Evolutionary conservation across 2,888 invertebrate species (phyloP).

Genomic region (Theretra japonica): DNA sequence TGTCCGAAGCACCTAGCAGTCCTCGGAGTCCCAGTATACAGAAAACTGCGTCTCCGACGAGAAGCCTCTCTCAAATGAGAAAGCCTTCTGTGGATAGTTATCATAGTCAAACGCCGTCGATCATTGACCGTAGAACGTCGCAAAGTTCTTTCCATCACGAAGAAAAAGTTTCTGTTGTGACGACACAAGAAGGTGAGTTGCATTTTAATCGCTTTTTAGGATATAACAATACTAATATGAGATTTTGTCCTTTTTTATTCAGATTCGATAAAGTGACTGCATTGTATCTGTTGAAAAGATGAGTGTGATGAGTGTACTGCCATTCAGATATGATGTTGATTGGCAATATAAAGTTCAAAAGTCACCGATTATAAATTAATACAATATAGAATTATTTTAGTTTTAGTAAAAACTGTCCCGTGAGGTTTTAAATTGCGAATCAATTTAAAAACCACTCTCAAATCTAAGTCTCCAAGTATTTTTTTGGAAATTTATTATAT

Average conservation of each 20-base stretch:
- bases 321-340: too few species aligned
- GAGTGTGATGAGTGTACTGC: too few species aligned
- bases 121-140: conserved; percentile 77
- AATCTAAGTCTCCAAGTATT: background rate
- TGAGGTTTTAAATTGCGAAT: too few species aligned
- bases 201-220: background rate
- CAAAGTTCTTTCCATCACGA: conserved; percentile 83
- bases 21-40: conserved; percentile 60
- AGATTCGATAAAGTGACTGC: too few species aligned
- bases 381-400: too few species aligned
- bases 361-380: too few species aligned
- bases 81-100: conserved; percentile 80
- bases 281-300: too few species aligned
- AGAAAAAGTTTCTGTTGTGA: conserved; percentile 79
- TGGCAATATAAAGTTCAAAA: too few species aligned
- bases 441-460: too few species aligned
- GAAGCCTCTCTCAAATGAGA: conserved; percentile 64
- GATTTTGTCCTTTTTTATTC: too few species aligned
- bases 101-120: conserved; percentile 75
- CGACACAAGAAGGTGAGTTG: conserved; percentile 72
- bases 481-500: background rate
- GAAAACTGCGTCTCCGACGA: conserved; percentile 76
- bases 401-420: too few species aligned
- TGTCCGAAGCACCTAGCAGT: conserved; percentile 59
- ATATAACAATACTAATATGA: too few species aligned